Evolutionary conservation across 2,888 invertebrate genomes (phyloP).

Genomic region (Melangyna quadrimaculata): DNA sequence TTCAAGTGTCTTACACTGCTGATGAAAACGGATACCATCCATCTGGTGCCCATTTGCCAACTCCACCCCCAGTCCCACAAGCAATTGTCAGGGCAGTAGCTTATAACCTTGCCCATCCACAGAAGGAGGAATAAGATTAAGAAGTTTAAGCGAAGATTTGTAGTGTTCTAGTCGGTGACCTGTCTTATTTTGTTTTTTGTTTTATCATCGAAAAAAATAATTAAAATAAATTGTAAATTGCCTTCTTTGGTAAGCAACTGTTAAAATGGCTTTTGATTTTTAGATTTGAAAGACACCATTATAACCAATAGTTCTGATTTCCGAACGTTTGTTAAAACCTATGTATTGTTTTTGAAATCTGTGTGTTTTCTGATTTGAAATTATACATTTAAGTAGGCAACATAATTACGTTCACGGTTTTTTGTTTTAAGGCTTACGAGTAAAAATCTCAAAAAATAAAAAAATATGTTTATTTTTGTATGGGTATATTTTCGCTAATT

Average conservation of each 20-base stretch:
- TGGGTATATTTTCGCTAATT: too few relatives aligned
- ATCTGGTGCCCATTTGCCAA: constrained; percentile 80
- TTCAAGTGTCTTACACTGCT: constrained; percentile 82
- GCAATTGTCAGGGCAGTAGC: constrained; percentile 82
- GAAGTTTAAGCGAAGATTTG: neutral
- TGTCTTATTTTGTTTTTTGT: neutral
- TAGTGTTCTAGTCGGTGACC: constrained; percentile 4
- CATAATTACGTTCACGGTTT: too few relatives aligned
- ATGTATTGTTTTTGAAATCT: too few relatives aligned
- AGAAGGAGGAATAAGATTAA: constrained; percentile 64
- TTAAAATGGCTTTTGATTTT: neutral
- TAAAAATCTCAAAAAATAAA: too few relatives aligned
- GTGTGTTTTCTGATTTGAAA: too few relatives aligned
- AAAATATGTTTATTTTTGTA: too few relatives aligned
- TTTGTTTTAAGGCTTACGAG: too few relatives aligned
- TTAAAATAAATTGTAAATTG: neutral
- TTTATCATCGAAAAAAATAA: neutral
- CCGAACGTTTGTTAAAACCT: too few relatives aligned
- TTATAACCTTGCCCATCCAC: constrained; percentile 81
- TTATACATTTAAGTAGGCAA: too few relatives aligned
- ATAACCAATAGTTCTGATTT: too few relatives aligned
- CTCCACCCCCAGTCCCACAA: constrained; percentile 83
- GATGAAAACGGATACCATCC: constrained; percentile 84
- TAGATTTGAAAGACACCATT: neutral
- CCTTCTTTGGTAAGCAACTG: neutral